Evolutionary conservation across 2,113 vertebrate species (phyloP).

Genomic region (Psophia crepitans): DNA sequence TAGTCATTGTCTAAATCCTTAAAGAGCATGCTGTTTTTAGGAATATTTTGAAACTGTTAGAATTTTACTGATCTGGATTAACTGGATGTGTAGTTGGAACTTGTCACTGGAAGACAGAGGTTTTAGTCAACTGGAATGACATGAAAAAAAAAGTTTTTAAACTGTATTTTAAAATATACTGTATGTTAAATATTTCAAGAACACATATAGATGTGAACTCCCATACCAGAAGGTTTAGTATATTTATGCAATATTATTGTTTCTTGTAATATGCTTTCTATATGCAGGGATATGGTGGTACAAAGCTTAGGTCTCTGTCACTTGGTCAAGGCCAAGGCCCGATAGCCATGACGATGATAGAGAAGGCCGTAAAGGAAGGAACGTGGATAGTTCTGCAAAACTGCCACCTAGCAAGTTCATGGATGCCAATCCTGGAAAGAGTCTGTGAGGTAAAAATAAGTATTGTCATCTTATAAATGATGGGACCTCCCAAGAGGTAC

Average conservation of each 20-base stretch:
- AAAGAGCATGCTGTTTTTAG: neutral
- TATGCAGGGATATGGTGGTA: constrained; percentile 80
- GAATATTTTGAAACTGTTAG: neutral
- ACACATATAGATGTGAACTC: neutral
- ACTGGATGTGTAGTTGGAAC: neutral
- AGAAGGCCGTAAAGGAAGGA: constrained; percentile 83
- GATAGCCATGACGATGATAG: constrained; percentile 87
- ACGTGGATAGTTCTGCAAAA: constrained; percentile 92
- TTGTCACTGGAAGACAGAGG: neutral
- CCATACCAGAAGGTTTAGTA: neutral
- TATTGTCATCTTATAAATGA: neutral
- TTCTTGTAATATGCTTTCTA: neutral
- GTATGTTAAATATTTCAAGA: neutral
- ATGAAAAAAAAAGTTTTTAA: neutral
- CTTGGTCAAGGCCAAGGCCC: constrained; percentile 92
- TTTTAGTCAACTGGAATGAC: neutral
- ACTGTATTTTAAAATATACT: neutral
- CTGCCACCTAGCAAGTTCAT: constrained; percentile 89
- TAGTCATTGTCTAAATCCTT: neutral
- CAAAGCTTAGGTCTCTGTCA: constrained; percentile 85
- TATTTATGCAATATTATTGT: neutral
- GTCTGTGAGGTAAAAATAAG: constrained; percentile 83
- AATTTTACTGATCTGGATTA: neutral
- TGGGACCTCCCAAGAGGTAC: too few species aligned
- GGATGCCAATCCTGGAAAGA: constrained; percentile 88